phyloP scores from a whole-genome alignment of 2,888 invertebrate genomes.

The Sturmia bella region DNA sequence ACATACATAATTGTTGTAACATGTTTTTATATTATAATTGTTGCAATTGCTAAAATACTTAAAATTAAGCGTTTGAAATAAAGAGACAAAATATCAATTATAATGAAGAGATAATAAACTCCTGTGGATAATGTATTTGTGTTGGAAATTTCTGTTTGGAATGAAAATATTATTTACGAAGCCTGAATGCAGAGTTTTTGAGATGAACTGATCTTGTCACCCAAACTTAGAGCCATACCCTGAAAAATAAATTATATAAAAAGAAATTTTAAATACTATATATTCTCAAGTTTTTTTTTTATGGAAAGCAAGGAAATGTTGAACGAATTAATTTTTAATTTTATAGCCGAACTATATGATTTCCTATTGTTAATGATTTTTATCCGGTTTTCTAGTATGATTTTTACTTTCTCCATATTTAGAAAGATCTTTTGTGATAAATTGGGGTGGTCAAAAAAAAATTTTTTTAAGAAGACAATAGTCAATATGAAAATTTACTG shows the following conservation, averaged over 20 bases:
- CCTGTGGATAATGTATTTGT: constrained; percentile 36
- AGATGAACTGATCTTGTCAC: constrained; percentile 98
- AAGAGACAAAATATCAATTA: constrained; percentile 10
- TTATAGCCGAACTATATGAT: too few relatives aligned
- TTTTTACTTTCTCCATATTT: too few relatives aligned
- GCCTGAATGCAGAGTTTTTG: constrained; percentile 86
- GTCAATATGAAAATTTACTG: too few relatives aligned
- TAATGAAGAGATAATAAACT: constrained; percentile 42
- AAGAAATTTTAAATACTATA: background rate
- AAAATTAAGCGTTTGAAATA: constrained; percentile 56
- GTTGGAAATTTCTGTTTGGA: constrained; percentile 43
- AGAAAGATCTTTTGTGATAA: too few relatives aligned
- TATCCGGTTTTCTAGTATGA: too few relatives aligned
- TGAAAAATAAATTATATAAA: constrained; percentile 80
- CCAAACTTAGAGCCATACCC: constrained; percentile 99
- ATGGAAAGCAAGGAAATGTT: too few relatives aligned
- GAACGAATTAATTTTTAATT: too few relatives aligned
- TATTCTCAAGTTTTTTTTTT: too few relatives aligned
- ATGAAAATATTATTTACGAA: constrained; percentile 74
- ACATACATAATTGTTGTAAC: constrained; percentile 56
- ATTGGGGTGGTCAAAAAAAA: too few relatives aligned
- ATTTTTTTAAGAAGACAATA: too few relatives aligned
- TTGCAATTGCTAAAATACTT: constrained; percentile 64
- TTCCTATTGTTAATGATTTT: too few relatives aligned
- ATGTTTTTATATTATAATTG: constrained; percentile 17